phyloP scores from a whole-genome alignment of 2,888 invertebrate genomes.

The Nineta flava region DNA sequence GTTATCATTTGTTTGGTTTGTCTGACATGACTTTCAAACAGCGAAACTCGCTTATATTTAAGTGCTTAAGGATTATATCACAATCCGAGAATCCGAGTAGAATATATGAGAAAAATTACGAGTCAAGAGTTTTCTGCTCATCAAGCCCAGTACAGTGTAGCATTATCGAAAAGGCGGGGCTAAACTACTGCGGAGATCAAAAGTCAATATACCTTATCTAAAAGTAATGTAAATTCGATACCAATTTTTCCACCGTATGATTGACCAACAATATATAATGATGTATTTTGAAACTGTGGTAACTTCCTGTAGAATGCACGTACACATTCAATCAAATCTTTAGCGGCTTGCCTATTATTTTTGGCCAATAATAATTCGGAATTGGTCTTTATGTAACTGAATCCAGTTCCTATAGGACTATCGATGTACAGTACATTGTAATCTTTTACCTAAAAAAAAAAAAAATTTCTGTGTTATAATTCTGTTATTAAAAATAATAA shows the following conservation, averaged over 20 bases:
- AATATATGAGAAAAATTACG: no score
- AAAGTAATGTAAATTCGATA: conserved; percentile 54
- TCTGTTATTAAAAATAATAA: conserved; percentile 2
- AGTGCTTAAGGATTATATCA: no score
- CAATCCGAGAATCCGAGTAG: no score
- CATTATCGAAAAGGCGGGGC: no score
- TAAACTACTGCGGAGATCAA: no score
- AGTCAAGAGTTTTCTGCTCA: no score
- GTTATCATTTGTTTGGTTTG: no score
- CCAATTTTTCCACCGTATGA: conserved; percentile 93
- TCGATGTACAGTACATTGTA: conserved; percentile 78
- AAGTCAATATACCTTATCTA: conserved; percentile 38
- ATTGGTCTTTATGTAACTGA: conserved; percentile 51
- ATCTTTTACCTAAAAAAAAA: conserved; percentile 47
- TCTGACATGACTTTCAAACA: no score
- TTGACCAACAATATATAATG: conserved; percentile 74
- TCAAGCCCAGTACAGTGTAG: no score
- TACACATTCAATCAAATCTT: conserved; percentile 60
- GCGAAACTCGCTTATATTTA: no score
- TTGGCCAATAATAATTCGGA: conserved; percentile 27
- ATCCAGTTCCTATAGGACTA: conserved; percentile 81
- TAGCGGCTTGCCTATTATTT: conserved; percentile 48
- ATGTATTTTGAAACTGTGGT: conserved; percentile 53
- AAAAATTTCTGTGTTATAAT: conserved; percentile 10
- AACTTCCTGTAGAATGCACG: conserved; percentile 47